phyloP scores from a whole-genome alignment of 1,140 invertebrate species.

The Thaumatotibia leucotreta region DNA sequence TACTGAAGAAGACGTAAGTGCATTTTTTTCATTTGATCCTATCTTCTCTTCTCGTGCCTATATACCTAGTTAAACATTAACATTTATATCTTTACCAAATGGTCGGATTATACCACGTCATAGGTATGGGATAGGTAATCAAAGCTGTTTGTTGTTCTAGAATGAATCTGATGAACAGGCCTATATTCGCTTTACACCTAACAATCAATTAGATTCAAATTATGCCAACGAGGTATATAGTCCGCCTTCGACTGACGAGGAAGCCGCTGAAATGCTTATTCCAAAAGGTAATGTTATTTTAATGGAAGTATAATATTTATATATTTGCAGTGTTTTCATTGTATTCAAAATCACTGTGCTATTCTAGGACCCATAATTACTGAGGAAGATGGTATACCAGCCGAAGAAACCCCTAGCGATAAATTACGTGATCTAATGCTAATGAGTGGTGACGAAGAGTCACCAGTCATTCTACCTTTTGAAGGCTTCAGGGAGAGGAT shows the following conservation, averaged over 20 bases:
- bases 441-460: constrained; percentile 45
- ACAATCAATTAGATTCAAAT: constrained; percentile 80
- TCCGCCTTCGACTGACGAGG: constrained; percentile 76
- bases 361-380: background rate
- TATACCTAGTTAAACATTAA: no score
- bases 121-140: no score
- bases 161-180: constrained; percentile 83
- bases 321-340: no score
- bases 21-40: background rate
- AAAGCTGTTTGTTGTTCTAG: constrained; percentile 41
- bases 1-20: constrained; percentile 37
- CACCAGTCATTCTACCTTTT: constrained; percentile 57
- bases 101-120: no score
- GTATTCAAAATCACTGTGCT: no score
- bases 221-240: constrained; percentile 88
- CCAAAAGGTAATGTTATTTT: constrained; percentile 50
- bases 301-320: no score
- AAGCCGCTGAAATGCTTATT: constrained; percentile 40
- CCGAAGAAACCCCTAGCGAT: constrained; percentile 50
- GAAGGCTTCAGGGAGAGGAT: constrained; percentile 65
- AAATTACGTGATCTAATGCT: constrained; percentile 60
- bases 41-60: no score
- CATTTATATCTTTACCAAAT: no score
- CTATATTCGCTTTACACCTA: constrained; percentile 87
- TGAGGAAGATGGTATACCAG: constrained; percentile 3